These are phyloP conservation scores for Hyperopisus bebe DNA, from an alignment of 2,113 vertebrate genomes.

Conservation along the genomic window DNA sequence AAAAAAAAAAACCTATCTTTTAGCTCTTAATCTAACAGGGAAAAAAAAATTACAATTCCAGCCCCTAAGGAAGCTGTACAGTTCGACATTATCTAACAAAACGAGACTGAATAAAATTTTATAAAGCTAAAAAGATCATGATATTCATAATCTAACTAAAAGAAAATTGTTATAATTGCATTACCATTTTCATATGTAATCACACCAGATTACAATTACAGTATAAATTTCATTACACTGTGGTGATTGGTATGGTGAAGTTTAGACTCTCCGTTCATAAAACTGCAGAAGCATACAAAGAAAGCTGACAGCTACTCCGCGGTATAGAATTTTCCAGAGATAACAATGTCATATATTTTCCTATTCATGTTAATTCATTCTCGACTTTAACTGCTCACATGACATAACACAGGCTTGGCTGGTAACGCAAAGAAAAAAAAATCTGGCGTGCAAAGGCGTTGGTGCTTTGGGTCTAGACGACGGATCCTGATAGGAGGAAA, in stretches of 20 bases:
- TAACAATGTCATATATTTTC: not conserved
- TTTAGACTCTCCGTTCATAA: not conserved
- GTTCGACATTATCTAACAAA: not conserved
- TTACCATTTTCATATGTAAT: not conserved
- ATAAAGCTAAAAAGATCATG: not conserved
- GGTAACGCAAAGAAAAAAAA: not conserved
- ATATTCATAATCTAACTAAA: slow-evolving; percentile 1
- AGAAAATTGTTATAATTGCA: slow-evolving; percentile 8
- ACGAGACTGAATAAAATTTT: not conserved
- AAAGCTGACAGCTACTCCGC: not conserved
- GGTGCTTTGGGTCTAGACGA: not conserved
- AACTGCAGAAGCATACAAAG: not conserved
- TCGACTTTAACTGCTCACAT: not conserved
- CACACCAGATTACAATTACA: not conserved
- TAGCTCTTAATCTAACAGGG: not conserved
- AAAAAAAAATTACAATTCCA: not conserved
- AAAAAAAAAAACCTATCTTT: not conserved
- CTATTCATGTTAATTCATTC: not conserved
- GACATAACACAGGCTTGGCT: not conserved
- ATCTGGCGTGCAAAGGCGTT: not conserved
- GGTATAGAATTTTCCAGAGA: not conserved
- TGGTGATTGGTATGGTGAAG: not conserved
- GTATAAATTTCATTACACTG: not conserved
- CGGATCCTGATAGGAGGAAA: not conserved
- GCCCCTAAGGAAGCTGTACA: not conserved